Evolutionary conservation across 2,113 vertebrate genomes (phyloP).

Genomic region (Corythornis cristatus): DNA sequence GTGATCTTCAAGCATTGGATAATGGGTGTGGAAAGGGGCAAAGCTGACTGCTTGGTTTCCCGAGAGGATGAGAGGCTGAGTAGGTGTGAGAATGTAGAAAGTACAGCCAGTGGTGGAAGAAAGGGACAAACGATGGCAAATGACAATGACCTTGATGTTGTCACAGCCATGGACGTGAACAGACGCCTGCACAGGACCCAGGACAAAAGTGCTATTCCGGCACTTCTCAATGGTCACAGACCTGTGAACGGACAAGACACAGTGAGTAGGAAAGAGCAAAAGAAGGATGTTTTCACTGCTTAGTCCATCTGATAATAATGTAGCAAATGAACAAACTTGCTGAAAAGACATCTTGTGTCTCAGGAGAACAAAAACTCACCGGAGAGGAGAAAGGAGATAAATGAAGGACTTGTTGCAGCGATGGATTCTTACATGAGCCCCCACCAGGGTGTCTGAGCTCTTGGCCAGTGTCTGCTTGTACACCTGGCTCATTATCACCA

Average conservation of each 20-base stretch:
- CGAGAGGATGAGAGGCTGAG: constrained; percentile 86
- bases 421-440: constrained; percentile 89
- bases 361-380: constrained; percentile 72
- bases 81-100: constrained; percentile 86
- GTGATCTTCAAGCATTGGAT: constrained; percentile 94
- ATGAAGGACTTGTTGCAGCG: constrained; percentile 91
- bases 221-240: constrained; percentile 94
- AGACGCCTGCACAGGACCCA: constrained; percentile 87
- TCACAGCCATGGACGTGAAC: constrained; percentile 92
- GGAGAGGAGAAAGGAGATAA: constrained; percentile 93
- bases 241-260: constrained; percentile 62
- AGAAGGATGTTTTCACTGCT: not conserved
- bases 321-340: not conserved
- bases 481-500: constrained; percentile 94
- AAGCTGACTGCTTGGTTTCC: constrained; percentile 87
- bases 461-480: constrained; percentile 94
- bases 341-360: not conserved
- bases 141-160: constrained; percentile 83
- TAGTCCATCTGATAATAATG: not conserved
- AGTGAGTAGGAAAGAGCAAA: not conserved
- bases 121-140: constrained; percentile 82
- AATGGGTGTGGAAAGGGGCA: constrained; percentile 92
- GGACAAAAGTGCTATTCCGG: constrained; percentile 85
- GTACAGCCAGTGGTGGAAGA: constrained; percentile 82
- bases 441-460: constrained; percentile 88